Evolutionary conservation across 2,888 invertebrate genomes (phyloP), one percentile per base, ranked within the genome.

Genomic region (Chaetogeoica ovagalla): DNA sequence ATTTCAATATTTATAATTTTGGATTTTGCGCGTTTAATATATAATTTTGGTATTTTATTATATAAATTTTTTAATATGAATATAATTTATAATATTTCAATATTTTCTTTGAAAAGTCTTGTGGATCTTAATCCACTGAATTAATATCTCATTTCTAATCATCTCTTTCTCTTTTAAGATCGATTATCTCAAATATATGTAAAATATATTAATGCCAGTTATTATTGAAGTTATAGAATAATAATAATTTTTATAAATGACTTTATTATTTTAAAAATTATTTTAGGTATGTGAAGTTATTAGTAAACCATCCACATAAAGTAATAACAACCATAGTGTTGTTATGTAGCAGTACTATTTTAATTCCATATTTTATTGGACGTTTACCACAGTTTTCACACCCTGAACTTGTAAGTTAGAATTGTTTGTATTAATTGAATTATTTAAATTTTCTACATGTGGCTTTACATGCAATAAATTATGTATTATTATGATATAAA

Each of bases 361-460:
- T 79, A 30, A 63, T 79, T 57, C 79, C 79, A 5, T 71, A 65
- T 79, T 55, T 63, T 17, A 55, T 79, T 63, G 79, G 79, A 19
- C 79, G 70, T 2, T 63, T 70, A 79, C 79, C 79, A 55, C 63
- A 79, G 79, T 79, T 79, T 65, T 79, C 79, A 79, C 79, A 79
- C 8, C 79, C 79, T 13, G 79, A 79, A 63, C 79, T 79, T 43
- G 79, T 79, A 59, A 68, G 68, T 81, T 73, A 23, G 11, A 62
- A n/a, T 21, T 15, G n/a, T 68, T 1, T 48, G 30, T 30, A 30
- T 30, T 30, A 30, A 30, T 30, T 30, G 30, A 30, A 30, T 21
- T 59, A 59, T 71, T 39, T 39, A 71, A 59, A 48, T 48, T 17
- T 43, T 11, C 11, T 11, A 43, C 4, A 30, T 30, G 30, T 30